A percentile compares a stretch with the other conserved stretches of the same genome.
Conservation (phyloP, 2,888 invertebrate species). For the Tubiluchus corallicola region DNA sequence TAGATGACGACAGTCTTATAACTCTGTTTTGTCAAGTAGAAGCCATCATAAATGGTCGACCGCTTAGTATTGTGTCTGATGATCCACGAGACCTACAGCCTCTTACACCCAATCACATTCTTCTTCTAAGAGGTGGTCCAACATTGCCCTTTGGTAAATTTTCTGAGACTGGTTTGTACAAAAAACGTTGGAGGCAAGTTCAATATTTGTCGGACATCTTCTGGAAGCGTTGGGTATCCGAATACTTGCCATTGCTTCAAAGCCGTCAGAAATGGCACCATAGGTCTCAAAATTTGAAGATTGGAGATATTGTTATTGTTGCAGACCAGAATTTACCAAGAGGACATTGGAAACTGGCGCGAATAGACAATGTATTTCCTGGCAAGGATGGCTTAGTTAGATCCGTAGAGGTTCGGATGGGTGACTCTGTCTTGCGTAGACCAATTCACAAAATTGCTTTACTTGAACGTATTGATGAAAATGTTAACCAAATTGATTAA, state of each 20-base stretch:
- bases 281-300: slow-evolving; percentile 4
- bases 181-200: slow-evolving; percentile 17
- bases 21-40: slow-evolving; percentile 13
- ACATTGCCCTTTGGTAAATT: slow-evolving; percentile 15
- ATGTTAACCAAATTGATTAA: too few species aligned
- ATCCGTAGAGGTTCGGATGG: too few species aligned
- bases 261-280: slow-evolving; percentile 18
- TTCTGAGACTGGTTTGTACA: neutral
- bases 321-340: neutral
- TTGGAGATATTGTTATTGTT: slow-evolving; percentile 6
- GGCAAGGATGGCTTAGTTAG: too few species aligned
- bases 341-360: slow-evolving; percentile 5
- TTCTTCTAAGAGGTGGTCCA: slow-evolving; percentile 16
- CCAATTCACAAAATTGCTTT: too few species aligned
- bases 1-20: slow-evolving; percentile 11
- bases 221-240: slow-evolving; percentile 16
- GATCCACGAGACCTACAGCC: slow-evolving; percentile 8
- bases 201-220: slow-evolving; percentile 16
- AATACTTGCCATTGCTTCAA: slow-evolving; percentile 19
- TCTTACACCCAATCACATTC: slow-evolving; percentile 20
- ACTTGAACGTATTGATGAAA: too few species aligned
- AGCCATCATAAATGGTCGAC: slow-evolving; percentile 10
- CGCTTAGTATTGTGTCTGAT: slow-evolving; percentile 11
- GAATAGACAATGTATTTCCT: neutral
- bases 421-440: too few species aligned